A percentile compares a stretch with the other conserved stretches of the same genome.
phyloP scores from a whole-genome alignment of 2,888 invertebrate species.

The Cryptops parisi region DNA sequence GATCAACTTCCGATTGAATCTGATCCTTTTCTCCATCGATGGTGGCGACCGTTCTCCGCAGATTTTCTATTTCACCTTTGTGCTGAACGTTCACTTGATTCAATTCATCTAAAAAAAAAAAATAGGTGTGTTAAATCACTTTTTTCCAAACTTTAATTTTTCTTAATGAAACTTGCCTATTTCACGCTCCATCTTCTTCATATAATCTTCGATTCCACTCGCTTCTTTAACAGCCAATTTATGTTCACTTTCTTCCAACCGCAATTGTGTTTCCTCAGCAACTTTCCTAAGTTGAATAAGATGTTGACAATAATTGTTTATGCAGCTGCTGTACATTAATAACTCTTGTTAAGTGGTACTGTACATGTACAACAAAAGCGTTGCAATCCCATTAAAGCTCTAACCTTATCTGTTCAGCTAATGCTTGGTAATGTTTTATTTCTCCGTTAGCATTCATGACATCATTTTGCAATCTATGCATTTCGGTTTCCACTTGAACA shows the following conservation, averaged over 20 bases:
- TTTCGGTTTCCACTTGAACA: neutral
- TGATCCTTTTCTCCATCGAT: constrained; percentile 11
- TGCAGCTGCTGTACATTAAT: too few relatives aligned
- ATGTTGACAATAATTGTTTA: too few relatives aligned
- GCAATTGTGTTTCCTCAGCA: neutral
- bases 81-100: neutral
- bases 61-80: constrained; percentile 1
- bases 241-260: constrained; percentile 1
- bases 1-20: constrained; percentile 10
- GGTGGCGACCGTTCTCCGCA: neutral
- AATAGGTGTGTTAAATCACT: neutral
- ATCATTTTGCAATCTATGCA: neutral
- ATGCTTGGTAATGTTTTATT: neutral
- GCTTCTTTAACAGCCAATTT: constrained; percentile 5
- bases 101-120: constrained; percentile 5
- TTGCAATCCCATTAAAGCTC: too few relatives aligned
- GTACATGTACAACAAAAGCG: too few relatives aligned
- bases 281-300: neutral
- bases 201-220: constrained; percentile 5
- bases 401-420: neutral
- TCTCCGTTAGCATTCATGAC: constrained; percentile 1
- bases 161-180: neutral
- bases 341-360: too few relatives aligned
- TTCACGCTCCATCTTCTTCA: constrained; percentile 6
- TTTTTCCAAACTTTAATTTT: neutral